Conservation (phyloP, 2,113 vertebrate genomes). For the Mus pahari region DNA sequence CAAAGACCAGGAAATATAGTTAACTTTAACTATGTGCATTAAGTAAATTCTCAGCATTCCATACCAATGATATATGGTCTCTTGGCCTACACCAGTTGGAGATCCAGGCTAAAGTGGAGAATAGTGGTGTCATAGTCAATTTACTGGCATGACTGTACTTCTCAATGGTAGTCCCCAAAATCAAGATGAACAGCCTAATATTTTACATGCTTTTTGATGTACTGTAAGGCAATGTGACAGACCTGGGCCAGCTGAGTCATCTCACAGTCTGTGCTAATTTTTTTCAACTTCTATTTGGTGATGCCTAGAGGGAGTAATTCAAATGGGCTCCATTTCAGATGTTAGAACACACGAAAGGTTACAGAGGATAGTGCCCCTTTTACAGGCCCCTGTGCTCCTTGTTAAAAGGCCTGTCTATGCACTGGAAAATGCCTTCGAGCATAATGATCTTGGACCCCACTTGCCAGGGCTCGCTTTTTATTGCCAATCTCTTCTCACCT, state of each 20-base stretch:
- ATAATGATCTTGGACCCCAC: not conserved
- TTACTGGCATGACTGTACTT: not conserved
- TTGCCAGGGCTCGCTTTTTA: not conserved
- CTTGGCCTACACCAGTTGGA: not conserved
- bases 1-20: not conserved
- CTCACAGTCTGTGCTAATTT: not conserved
- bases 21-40: not conserved
- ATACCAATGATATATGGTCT: not conserved
- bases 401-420: not conserved
- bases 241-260: not conserved
- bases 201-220: slow-evolving; percentile 1
- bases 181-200: not conserved
- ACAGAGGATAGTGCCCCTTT: not conserved
- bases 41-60: not conserved
- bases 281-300: not conserved
- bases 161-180: not conserved
- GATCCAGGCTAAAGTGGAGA: not conserved
- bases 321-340: not conserved
- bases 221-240: not conserved
- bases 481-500: not conserved
- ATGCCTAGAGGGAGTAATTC: not conserved
- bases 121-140: not conserved
- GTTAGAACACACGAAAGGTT: not conserved
- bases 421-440: not conserved
- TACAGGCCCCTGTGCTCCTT: not conserved